Evolutionary conservation across 2,113 vertebrate species (phyloP).

Genomic region (Forbesichthys agassizii): DNA sequence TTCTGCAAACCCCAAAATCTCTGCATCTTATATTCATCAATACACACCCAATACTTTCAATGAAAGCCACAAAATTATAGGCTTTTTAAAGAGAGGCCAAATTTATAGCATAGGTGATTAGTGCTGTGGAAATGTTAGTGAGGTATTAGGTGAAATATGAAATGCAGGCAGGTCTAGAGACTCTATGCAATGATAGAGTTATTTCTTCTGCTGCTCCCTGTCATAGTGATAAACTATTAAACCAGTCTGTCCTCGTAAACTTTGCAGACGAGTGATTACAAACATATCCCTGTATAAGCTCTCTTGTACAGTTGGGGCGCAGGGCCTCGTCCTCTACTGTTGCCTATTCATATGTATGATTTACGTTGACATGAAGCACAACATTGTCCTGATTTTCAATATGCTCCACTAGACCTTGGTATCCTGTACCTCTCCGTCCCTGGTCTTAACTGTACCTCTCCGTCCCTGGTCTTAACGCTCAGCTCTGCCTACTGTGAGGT

Average conservation of each 20-base stretch:
- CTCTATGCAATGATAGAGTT: too few relatives aligned
- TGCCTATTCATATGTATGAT: slow-evolving; percentile 6
- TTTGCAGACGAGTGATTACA: background rate
- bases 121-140: background rate
- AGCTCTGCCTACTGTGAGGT: slow-evolving; percentile 62
- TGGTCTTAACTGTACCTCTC: slow-evolving; percentile 26
- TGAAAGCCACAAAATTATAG: background rate
- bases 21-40: background rate
- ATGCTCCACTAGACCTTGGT: too few relatives aligned
- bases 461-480: slow-evolving; percentile 34
- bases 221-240: too few relatives aligned
- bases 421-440: background rate
- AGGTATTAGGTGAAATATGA: too few relatives aligned
- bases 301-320: background rate
- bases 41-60: background rate
- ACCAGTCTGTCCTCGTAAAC: background rate
- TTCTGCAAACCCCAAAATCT: background rate
- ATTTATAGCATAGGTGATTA: background rate
- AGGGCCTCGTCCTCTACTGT: slow-evolving; percentile 8
- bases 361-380: slow-evolving; percentile 17
- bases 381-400: background rate
- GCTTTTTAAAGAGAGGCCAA: background rate
- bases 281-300: background rate
- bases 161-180: too few relatives aligned
- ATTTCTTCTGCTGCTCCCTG: too few relatives aligned